phyloP scores from a whole-genome alignment of 2,797 vertebrate genomes.

The Smutsia temminckii region DNA sequence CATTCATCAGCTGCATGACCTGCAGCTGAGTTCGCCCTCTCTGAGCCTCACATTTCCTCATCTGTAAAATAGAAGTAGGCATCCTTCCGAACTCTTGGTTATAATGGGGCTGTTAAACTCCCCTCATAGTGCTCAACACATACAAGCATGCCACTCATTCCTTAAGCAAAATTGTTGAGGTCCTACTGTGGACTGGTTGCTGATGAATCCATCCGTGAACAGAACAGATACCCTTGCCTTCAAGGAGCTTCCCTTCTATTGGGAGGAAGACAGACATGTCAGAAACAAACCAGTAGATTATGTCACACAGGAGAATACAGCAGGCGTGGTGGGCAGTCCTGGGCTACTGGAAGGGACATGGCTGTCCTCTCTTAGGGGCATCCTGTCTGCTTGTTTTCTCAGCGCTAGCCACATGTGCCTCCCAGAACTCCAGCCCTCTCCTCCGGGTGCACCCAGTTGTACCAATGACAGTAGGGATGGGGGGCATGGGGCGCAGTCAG shows the following conservation, averaged over 20 bases:
- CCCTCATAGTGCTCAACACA: background rate
- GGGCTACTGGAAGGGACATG: background rate
- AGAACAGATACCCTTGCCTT: background rate
- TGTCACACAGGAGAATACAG: background rate
- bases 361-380: background rate
- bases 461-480: background rate
- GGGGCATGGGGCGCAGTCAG: too few species aligned
- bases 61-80: background rate
- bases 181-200: background rate
- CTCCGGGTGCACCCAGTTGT: background rate
- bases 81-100: background rate
- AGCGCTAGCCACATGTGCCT: background rate
- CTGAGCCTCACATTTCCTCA: conserved; percentile 10
- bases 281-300: background rate
- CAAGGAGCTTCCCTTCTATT: background rate
- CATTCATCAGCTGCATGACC: background rate
- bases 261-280: background rate
- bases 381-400: background rate
- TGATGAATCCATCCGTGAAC: background rate
- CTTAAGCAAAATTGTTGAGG: background rate
- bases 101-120: background rate
- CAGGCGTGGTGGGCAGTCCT: too few species aligned
- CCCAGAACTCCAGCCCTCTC: background rate
- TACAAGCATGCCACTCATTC: background rate
- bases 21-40: conserved; percentile 23